Evolutionary conservation across 2,797 vertebrate genomes (phyloP).

Genomic region (Oreonectes daqikongensis): DNA sequence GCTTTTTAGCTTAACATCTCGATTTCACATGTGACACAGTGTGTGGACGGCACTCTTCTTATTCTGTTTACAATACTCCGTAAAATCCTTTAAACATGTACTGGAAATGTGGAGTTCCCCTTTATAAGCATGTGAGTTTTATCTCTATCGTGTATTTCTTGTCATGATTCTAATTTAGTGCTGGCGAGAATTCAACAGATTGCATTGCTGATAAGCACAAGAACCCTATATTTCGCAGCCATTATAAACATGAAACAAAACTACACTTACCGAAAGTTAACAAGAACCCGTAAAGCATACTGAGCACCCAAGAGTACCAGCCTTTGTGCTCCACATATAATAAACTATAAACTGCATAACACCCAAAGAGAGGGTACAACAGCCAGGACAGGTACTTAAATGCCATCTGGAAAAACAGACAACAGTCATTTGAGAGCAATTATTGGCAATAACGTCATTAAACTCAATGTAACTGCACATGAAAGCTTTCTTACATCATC

Average conservation of each 20-base stretch:
- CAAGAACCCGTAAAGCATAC: slow-evolving; percentile 97
- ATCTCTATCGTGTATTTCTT: neutral
- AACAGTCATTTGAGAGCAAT: neutral
- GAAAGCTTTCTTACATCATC: slow-evolving; percentile 84
- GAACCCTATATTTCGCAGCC: neutral
- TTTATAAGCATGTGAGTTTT: neutral
- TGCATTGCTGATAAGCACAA: neutral
- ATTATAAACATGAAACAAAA: neutral
- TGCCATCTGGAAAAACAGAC: slow-evolving; percentile 83
- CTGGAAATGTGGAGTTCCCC: neutral
- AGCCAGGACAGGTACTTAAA: slow-evolving; percentile 95
- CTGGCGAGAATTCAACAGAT: neutral
- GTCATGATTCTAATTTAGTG: neutral
- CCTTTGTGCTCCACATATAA: slow-evolving; percentile 97
- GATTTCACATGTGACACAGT: slow-evolving; percentile 8
- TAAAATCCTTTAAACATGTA: slow-evolving; percentile 2
- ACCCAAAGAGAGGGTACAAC: slow-evolving; percentile 92
- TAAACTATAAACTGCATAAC: slow-evolving; percentile 93
- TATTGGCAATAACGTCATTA: neutral
- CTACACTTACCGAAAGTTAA: slow-evolving; percentile 91
- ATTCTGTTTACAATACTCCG: slow-evolving; percentile 15
- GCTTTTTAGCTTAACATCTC: too few relatives aligned
- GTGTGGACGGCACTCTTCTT: too few relatives aligned
- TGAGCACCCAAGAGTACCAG: slow-evolving; percentile 97
- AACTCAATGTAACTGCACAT: neutral